Conservation (phyloP, 2,113 vertebrate genomes). For the Rhizomys pruinosus region DNA sequence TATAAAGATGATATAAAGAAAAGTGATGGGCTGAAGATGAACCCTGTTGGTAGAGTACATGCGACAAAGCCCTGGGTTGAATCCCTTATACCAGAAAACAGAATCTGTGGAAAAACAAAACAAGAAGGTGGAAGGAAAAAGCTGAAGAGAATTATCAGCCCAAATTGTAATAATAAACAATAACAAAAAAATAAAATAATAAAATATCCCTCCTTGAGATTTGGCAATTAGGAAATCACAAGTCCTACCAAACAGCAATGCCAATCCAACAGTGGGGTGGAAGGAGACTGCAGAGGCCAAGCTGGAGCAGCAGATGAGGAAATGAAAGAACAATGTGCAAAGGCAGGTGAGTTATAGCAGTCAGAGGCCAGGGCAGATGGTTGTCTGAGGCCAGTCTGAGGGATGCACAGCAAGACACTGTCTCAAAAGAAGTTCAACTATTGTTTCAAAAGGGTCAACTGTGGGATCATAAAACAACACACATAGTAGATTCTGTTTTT, state of each 20-base stretch:
- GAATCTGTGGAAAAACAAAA: constrained; percentile 30
- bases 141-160: constrained; percentile 26
- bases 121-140: not conserved
- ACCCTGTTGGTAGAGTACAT: not conserved
- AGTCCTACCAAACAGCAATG: not conserved
- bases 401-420: not conserved
- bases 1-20: constrained; percentile 6
- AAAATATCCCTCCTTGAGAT: not conserved
- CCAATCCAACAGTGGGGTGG: not conserved
- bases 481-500: not conserved
- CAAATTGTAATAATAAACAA: constrained; percentile 48
- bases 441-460: constrained; percentile 33
- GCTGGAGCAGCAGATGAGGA: not conserved
- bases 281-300: not conserved
- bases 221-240: constrained; percentile 4
- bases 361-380: not conserved
- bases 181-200: not conserved
- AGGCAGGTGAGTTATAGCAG: not conserved
- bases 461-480: constrained; percentile 1
- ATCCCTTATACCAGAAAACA: not conserved
- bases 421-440: not conserved
- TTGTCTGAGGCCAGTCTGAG: not conserved
- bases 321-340: constrained; percentile 8
- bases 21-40: not conserved
- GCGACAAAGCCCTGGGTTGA: not conserved